Conservation (phyloP, 1,140 invertebrate species). For the Pantala flavescens region DNA sequence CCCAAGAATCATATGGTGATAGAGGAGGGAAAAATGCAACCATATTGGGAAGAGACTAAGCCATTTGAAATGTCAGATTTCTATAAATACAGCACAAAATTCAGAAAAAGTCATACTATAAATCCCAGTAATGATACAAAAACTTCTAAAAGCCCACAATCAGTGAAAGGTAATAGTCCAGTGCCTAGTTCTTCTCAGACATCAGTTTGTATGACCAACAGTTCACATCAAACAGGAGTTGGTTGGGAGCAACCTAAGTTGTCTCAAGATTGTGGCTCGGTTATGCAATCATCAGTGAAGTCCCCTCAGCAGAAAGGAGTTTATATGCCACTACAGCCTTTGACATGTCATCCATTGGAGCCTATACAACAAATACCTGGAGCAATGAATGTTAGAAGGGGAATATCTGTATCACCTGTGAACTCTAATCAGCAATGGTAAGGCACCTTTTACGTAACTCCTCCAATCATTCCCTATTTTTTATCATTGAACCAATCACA, state of each 20-base stretch:
- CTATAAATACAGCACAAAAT: conserved; percentile 93
- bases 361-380: background rate
- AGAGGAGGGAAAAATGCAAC: conserved; percentile 76
- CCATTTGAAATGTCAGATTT: conserved; percentile 95
- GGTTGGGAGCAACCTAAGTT: background rate
- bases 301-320: conserved; percentile 38
- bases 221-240: background rate
- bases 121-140: conserved; percentile 20
- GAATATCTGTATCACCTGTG: background rate
- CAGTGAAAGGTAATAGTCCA: background rate
- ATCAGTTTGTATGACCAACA: conserved; percentile 13
- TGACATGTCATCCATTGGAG: conserved; percentile 36
- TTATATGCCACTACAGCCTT: conserved; percentile 37
- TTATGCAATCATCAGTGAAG: conserved; percentile 16
- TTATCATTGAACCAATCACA: too few relatives aligned
- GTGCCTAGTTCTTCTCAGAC: background rate
- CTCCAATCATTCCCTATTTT: too few relatives aligned
- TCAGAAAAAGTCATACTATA: conserved; percentile 49
- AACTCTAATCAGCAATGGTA: background rate
- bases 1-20: conserved; percentile 74
- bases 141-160: conserved; percentile 14
- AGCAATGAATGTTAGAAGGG: background rate
- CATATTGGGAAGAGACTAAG: conserved; percentile 86
- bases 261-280: background rate
- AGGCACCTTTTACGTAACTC: background rate